Percentiles rank a stretch among this genome's conserved stretches.
phyloP scores from a whole-genome alignment of 2,888 invertebrate genomes.

The Notodonta ziczac region DNA sequence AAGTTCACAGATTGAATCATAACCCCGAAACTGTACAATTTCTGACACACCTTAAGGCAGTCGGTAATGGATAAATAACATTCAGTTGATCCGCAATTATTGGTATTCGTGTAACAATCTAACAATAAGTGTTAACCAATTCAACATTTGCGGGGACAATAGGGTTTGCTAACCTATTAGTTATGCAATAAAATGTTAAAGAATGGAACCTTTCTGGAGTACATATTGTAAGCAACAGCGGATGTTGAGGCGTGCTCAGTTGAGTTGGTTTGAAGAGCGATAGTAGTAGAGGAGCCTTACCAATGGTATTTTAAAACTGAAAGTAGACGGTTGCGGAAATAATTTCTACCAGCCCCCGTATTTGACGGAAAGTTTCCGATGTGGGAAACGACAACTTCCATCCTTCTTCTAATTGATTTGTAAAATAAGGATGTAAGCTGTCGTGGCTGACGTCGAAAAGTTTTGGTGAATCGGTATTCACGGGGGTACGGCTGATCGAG shows the following conservation, averaged over 20 bases:
- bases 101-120: neutral
- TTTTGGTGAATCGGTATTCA: no score
- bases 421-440: no score
- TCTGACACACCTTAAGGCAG: constrained; percentile 8
- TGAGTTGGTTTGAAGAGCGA: no score
- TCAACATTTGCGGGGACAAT: constrained; percentile 11
- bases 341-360: no score
- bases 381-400: no score
- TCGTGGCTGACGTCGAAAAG: no score
- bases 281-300: no score
- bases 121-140: constrained; percentile 11
- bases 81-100: constrained; percentile 12
- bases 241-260: neutral
- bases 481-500: no score
- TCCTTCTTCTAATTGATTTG: no score
- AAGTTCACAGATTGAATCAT: neutral
- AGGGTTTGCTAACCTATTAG: constrained; percentile 3
- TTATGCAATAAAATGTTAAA: constrained; percentile 12
- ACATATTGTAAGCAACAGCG: constrained; percentile 11
- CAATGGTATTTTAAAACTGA: no score
- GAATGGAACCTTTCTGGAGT: constrained; percentile 4
- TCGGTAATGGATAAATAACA: constrained; percentile 8
- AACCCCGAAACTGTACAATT: constrained; percentile 6
- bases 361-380: no score
- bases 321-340: no score